Base-by-base conservation (phyloP, 1,140 invertebrate genomes). In the Vollenhovia emeryi region DNA sequence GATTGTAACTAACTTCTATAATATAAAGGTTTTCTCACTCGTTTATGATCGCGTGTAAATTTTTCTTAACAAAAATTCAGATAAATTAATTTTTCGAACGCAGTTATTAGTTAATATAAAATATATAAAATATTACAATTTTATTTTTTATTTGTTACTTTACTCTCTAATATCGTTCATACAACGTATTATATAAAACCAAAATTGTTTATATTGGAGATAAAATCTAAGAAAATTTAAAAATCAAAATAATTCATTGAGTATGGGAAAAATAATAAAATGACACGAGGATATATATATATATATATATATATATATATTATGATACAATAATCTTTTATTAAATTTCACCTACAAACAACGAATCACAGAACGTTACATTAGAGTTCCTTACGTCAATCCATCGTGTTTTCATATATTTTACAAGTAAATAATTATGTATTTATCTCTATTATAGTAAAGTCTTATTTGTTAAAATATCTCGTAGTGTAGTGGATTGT, bases 261-360 rank as follows among this genome's bases (percentile, higher is more conserved):
- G 2, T 3, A 52, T 11, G 1, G 27, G 40, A n/a, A 48, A 50
- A 55, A 71, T 48, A 79, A 27, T 40, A 60, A 60, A 62, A 62
- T 30, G 11, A 5, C 27, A 75, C 21, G 0, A 33, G n/a, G 60
- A 52, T 40, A 33, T 13, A 48, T 64, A 27, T 89, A n/a, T n/a
- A n/a, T n/a, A n/a, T n/a, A n/a, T n/a, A n/a, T n/a, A n/a, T n/a
- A n/a, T 75, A 52, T 40, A 33, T 13, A 48, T 64, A 27, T 89
- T 94, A 93, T 94, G 89, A 92, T 94, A 94, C 93, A 94, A 93
- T 93, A 93, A 94, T 94, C 91, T 93, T 95, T 95, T 94, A 94
- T 94, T 95, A 94, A 95, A 95, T 95, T 95, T 95, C 94, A 95
- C 94, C 94, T 95, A 95, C 94, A 95, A 95, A 95, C 94, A 95